phyloP scores from a whole-genome alignment of 2,888 invertebrate genomes.

The Dolichomitus sp. region DNA sequence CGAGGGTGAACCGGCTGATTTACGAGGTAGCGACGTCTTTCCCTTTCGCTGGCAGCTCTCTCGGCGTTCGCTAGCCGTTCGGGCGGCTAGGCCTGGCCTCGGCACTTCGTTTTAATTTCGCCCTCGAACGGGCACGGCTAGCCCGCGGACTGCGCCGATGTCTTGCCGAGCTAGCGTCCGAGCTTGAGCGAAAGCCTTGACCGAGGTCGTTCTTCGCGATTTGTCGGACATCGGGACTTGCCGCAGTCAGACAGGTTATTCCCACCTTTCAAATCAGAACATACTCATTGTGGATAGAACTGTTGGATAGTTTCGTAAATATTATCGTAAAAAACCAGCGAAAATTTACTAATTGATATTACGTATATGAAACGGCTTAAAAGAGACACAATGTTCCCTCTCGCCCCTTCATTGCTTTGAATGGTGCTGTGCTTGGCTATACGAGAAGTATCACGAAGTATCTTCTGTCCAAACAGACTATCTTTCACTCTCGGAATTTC shows the following conservation, averaged over 20 bases:
- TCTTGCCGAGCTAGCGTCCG: slow-evolving; percentile 32
- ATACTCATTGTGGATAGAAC: background rate
- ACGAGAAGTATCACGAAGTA: background rate
- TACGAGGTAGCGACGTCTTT: slow-evolving; percentile 62
- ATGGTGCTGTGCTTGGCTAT: background rate
- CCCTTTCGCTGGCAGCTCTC: slow-evolving; percentile 53
- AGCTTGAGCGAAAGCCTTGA: slow-evolving; percentile 29
- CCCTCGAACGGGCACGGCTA: slow-evolving; percentile 58
- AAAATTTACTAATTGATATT: background rate
- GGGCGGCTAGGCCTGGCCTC: slow-evolving; percentile 48
- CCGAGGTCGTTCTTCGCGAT: slow-evolving; percentile 41
- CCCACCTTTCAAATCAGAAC: background rate
- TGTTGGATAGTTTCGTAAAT: background rate
- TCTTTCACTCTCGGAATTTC: slow-evolving; percentile 10
- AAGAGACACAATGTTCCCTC: background rate
- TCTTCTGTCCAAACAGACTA: background rate
- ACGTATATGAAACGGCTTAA: background rate
- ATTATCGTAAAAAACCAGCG: background rate
- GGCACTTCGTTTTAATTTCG: slow-evolving; percentile 70
- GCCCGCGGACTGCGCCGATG: slow-evolving; percentile 26
- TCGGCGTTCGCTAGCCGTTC: slow-evolving; percentile 41
- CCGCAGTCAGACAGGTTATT: slow-evolving; percentile 3
- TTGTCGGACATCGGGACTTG: slow-evolving; percentile 34
- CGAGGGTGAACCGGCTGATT: slow-evolving; percentile 60
- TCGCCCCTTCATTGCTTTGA: background rate